Base-by-base conservation (phyloP, 2,888 invertebrate genomes). In the Hypomecis punctinalis region DNA sequence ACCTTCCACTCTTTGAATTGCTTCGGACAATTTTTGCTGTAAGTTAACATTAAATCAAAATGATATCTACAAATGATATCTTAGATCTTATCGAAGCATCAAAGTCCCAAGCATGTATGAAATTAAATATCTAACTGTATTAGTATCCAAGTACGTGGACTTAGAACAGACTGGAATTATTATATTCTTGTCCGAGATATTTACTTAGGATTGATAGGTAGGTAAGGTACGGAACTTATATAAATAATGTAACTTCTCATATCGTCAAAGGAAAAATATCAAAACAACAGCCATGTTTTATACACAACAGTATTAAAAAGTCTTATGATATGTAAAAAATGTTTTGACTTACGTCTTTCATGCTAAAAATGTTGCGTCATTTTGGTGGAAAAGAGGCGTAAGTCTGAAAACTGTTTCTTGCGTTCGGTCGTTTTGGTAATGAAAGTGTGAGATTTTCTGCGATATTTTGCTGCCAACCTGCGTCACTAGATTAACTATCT, bases 401-500 rank as follows among this genome's bases (percentile, higher is more conserved):
- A 23, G 23, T 23, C 23, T 23, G 23, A 23, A 23, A 23, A 23
- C 23, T 23, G 23, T 23, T 23, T 23, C 23, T 23, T 23, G 23
- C 7, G 7, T 40, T 40, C 3, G 40, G 40, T 40, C 10, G 40
- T 40, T 40, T 23, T 33, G 35, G 8, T n/a, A n/a, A n/a, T n/a
- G n/a, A 6, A 2, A 11, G 47, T 6, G 49, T 11, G 59, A 59
- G 45, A 59, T 64, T 64, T 59, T 55, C 59, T 13, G 35, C 35
- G 39, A 46, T 59, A 59, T 59, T 63, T 59, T 59, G 54, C 58
- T 55, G 6, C 39, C 52, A 47, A 52, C 52, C 46, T 43, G 47
- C 63, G 63, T 64, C 63, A 63, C 47, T 4, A 45, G 48, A 64
- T 59, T 46, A 51, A 63, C 58, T 58, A 63, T 59, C 43, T 63